Base-by-base conservation (phyloP, 1,140 invertebrate genomes). In the Diabrotica undecimpunctata region DNA sequence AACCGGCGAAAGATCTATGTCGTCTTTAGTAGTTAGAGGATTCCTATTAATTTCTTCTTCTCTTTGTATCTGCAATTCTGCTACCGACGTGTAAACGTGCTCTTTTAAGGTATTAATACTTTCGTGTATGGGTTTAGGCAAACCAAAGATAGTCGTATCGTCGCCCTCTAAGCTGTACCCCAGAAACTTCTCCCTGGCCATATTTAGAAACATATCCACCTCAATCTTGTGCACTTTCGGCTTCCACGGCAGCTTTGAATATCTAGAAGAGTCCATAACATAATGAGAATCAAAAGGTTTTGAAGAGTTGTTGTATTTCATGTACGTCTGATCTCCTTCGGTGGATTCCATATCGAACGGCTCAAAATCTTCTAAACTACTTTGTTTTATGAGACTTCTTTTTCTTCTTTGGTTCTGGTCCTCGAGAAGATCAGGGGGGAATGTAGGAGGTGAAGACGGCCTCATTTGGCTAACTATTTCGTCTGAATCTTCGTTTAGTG, bases 111-210 rank as follows among this genome's bases (percentile, higher is more conserved):
- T 94, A 76, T 90, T 88, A 41, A 97, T 88, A 37, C 95, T 94
- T 81, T 98, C 96, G 77, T 96, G 93, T 75, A 98, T 97, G 0
- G 96, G 96, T 81, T n/a, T 95, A 94, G 67, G 94, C 62, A 99
- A 81, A 8, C 96, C 96, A 66, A 94, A 94, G 59, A 97, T 82
- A 67, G 94, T 96, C 54, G 91, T 88, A 66, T 88, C 82, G 80
- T 95, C 92, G 70, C 91, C 90, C 67, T 90, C 88, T 58, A 97
- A 79, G 56, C 87, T 91, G 77, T 95, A 98, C 0, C 96, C 94
- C 58, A 97, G 81, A 68, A 98, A 99, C 81, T 99, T 99, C 54
- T 91, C 83, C 72, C 97, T 81, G 6, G 95, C 94, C 73, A 89
- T 89, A 74, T 98, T 94, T 66, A 98, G 80, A 80, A 98, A 98